Conservation (phyloP, 2,797 vertebrate genomes). For the Chromobotia macracanthus region DNA sequence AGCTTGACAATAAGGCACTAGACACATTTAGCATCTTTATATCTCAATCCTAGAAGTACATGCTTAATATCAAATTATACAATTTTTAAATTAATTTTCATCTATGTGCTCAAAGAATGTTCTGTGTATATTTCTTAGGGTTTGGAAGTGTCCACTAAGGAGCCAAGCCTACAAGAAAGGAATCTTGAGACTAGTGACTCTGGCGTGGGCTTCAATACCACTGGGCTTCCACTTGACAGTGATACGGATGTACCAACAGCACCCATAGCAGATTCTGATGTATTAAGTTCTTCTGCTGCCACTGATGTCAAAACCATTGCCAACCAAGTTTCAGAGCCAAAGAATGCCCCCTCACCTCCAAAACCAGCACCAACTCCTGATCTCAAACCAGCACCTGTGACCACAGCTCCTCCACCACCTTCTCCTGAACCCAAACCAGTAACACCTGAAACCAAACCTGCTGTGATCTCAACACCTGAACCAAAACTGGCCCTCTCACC, state of each 20-base stretch:
- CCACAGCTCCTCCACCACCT: constrained; percentile 62
- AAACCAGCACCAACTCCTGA: constrained; percentile 56
- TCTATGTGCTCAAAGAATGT: constrained; percentile 48
- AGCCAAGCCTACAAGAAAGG: constrained; percentile 70
- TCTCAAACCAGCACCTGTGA: constrained; percentile 30
- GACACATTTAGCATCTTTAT: neutral
- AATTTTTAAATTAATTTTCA: neutral
- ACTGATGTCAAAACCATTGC: constrained; percentile 55
- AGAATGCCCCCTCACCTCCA: constrained; percentile 43
- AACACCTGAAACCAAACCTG: constrained; percentile 67
- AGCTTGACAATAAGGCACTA: neutral
- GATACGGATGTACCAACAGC: constrained; percentile 75
- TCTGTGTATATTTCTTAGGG: constrained; percentile 67
- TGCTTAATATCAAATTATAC: neutral
- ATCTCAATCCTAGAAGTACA: neutral
- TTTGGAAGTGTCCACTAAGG: constrained; percentile 82
- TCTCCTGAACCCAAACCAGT: constrained; percentile 69
- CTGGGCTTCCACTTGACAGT: constrained; percentile 80
- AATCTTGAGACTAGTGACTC: constrained; percentile 84
- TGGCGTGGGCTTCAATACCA: constrained; percentile 80
- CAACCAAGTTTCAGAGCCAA: constrained; percentile 66
- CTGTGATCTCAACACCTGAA: constrained; percentile 49
- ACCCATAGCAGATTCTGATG: constrained; percentile 49
- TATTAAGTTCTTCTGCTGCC: constrained; percentile 51
- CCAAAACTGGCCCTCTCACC: constrained; percentile 40